Conservation (phyloP, 2,797 vertebrate species). For the Sternarchorhynchus goeldii region DNA sequence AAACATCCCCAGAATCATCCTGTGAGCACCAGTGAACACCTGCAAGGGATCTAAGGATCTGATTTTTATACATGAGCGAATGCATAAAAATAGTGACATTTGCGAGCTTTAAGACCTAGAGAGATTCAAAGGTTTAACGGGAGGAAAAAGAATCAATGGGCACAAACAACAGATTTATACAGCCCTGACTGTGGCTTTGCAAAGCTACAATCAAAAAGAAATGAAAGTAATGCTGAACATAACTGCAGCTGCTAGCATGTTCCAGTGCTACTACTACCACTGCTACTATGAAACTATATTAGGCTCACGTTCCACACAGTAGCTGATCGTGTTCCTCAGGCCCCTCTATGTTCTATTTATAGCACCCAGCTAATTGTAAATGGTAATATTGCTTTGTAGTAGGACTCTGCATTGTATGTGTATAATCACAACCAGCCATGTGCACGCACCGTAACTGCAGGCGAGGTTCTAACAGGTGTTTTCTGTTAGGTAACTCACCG, state of each 20-base stretch:
- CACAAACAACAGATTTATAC: too few relatives aligned
- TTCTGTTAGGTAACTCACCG: neutral
- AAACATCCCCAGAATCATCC: too few relatives aligned
- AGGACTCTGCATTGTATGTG: slow-evolving; percentile 19
- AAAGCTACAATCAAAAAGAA: neutral
- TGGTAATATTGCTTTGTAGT: slow-evolving; percentile 43
- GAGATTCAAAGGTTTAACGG: too few relatives aligned
- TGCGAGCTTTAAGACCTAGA: too few relatives aligned
- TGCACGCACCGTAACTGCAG: neutral
- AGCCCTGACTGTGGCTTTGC: neutral
- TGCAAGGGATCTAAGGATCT: too few relatives aligned
- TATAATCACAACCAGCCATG: slow-evolving; percentile 14
- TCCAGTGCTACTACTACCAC: neutral
- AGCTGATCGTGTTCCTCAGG: slow-evolving; percentile 23
- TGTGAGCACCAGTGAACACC: too few relatives aligned
- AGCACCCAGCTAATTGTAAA: slow-evolving; percentile 38
- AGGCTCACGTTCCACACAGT: slow-evolving; percentile 1
- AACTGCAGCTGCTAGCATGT: too few relatives aligned
- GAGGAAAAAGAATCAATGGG: too few relatives aligned
- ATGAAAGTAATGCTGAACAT: neutral
- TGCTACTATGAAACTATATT: neutral
- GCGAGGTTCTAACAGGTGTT: neutral
- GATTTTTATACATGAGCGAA: too few relatives aligned
- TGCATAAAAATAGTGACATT: too few relatives aligned
- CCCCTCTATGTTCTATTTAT: slow-evolving; percentile 36